Evolutionary conservation across 2,113 vertebrate genomes (phyloP).

Genomic region (Arvicanthis niloticus): DNA sequence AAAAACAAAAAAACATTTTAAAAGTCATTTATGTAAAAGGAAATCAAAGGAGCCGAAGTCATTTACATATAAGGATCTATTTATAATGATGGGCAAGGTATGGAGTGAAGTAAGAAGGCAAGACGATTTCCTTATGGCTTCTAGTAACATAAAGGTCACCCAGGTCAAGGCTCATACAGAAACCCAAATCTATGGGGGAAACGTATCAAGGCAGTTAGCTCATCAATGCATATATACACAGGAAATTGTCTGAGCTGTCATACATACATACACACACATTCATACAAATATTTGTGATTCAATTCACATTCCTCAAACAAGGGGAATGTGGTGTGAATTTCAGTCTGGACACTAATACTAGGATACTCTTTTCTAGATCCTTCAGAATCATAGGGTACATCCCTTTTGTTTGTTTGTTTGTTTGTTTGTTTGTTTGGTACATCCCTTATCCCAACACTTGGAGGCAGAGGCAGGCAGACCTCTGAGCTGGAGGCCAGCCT

Average conservation of each 20-base stretch:
- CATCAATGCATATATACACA: not conserved
- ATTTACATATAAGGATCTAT: not conserved
- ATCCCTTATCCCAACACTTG: not conserved
- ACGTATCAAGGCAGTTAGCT: not conserved
- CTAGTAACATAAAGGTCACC: not conserved
- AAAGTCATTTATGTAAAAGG: slow-evolving; percentile 22
- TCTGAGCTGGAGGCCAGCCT: not conserved
- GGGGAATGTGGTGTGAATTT: not conserved
- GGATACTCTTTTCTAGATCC: not conserved
- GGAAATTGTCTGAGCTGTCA: not conserved
- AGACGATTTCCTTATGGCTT: slow-evolving; percentile 10
- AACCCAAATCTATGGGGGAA: not conserved
- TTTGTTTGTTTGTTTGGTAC: too few relatives aligned
- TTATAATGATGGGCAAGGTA: not conserved
- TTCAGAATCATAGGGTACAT: not conserved
- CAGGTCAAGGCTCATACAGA: not conserved
- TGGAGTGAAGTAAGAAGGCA: slow-evolving; percentile 10
- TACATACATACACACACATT: not conserved
- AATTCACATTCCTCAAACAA: slow-evolving; percentile 36
- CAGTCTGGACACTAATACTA: not conserved
- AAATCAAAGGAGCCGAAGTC: not conserved
- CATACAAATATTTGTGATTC: slow-evolving; percentile 34
- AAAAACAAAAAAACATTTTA: too few relatives aligned
- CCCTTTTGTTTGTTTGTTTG: too few relatives aligned
- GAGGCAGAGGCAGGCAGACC: not conserved